Conservation (phyloP, 2,113 vertebrate species). For the Ursus arctos region DNA sequence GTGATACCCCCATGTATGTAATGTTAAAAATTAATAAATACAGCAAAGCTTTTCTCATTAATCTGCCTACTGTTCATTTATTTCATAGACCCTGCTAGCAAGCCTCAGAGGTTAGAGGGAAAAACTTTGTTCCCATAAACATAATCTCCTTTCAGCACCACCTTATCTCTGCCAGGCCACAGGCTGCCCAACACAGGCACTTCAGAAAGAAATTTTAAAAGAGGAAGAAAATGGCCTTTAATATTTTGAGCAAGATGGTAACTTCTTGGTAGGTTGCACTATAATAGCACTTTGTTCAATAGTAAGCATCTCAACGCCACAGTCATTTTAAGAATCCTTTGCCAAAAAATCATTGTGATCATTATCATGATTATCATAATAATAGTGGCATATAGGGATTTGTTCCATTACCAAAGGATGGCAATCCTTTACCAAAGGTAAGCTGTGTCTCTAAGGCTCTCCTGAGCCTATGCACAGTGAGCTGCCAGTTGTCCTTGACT, state of each 20-base stretch:
- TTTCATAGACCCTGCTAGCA: background rate
- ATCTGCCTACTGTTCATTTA: background rate
- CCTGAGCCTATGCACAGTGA: background rate
- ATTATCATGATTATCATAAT: background rate
- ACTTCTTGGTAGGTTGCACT: background rate
- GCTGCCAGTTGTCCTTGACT: background rate
- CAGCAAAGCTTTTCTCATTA: background rate
- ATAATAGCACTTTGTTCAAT: background rate
- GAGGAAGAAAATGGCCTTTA: background rate
- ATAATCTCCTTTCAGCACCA: background rate
- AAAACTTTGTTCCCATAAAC: background rate
- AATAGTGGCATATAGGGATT: background rate
- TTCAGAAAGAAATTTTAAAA: background rate
- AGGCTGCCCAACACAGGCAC: background rate
- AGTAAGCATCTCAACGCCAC: background rate
- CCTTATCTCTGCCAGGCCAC: background rate
- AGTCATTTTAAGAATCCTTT: conserved; percentile 19
- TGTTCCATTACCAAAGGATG: background rate
- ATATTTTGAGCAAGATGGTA: background rate
- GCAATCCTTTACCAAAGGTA: background rate
- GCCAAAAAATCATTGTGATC: background rate
- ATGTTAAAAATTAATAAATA: background rate
- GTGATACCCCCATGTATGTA: background rate
- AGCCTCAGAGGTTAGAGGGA: background rate
- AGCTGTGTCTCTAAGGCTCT: background rate